phyloP scores from a whole-genome alignment of 2,797 vertebrate genomes.

The Distichodus sexfasciatus region DNA sequence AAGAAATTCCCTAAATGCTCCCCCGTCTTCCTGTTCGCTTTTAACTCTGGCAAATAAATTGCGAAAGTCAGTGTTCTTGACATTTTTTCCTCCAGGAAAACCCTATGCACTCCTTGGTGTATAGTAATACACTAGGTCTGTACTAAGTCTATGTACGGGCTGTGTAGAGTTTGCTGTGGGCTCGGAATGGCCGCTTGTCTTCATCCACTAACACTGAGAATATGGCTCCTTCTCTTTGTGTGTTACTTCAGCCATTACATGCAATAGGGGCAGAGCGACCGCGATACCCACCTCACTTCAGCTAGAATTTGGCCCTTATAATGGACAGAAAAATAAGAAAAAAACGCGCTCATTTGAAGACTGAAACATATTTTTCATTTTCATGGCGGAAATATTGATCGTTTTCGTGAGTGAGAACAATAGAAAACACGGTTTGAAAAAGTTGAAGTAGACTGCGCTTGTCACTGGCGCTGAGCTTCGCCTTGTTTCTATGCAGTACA shows the following conservation, averaged over 20 bases:
- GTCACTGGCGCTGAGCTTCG: constrained; percentile 76
- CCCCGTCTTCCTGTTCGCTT: constrained; percentile 73
- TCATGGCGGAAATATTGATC: constrained; percentile 56
- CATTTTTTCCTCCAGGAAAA: constrained; percentile 70
- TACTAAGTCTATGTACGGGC: constrained; percentile 73
- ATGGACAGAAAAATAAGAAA: constrained; percentile 58
- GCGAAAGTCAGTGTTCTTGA: constrained; percentile 62
- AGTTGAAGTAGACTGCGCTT: constrained; percentile 87
- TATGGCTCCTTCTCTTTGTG: constrained; percentile 97
- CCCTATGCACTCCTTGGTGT: constrained; percentile 75
- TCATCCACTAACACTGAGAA: constrained; percentile 85
- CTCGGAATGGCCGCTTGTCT: constrained; percentile 87
- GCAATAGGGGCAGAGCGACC: constrained; percentile 78
- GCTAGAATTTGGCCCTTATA: constrained; percentile 54
- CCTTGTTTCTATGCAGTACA: constrained; percentile 89
- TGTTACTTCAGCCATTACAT: constrained; percentile 81
- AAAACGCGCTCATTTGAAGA: constrained; percentile 46
- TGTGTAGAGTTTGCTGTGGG: constrained; percentile 77
- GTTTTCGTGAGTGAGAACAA: constrained; percentile 50
- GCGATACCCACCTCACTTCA: constrained; percentile 66
- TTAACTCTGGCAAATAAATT: constrained; percentile 66
- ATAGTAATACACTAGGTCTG: constrained; percentile 79
- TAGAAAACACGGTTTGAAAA: constrained; percentile 79
- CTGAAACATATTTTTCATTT: constrained; percentile 63
- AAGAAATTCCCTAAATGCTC: constrained; percentile 87